These are phyloP conservation scores for Hyaena hyaena DNA, from an alignment of 2,113 vertebrate genomes.

Conservation along the genomic window DNA sequence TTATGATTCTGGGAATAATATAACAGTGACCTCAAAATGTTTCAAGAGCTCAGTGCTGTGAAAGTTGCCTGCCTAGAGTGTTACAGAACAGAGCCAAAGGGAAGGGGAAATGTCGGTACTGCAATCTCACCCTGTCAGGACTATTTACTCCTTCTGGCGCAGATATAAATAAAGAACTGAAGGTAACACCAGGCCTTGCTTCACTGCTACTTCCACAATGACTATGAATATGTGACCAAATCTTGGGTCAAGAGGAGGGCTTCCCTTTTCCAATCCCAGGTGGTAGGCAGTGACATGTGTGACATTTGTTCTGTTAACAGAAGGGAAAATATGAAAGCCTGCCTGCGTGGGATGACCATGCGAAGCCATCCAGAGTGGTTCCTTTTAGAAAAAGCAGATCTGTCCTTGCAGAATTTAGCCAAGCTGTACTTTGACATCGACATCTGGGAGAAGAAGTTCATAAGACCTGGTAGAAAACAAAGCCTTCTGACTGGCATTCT, in stretches of 20 bases:
- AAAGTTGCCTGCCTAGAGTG: background rate
- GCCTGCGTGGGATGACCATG: background rate
- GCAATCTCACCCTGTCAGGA: background rate
- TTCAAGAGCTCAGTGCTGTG: background rate
- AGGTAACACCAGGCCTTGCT: background rate
- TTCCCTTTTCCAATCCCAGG: background rate
- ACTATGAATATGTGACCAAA: background rate
- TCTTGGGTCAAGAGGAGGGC: background rate
- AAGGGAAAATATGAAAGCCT: constrained; percentile 35
- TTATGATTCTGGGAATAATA: background rate
- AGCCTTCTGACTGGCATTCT: background rate
- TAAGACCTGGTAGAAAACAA: constrained; percentile 47
- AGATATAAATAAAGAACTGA: constrained; percentile 20
- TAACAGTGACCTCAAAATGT: background rate
- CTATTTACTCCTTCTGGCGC: background rate
- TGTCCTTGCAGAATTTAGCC: constrained; percentile 12
- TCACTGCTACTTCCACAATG: background rate
- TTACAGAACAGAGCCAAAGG: background rate
- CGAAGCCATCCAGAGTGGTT: background rate
- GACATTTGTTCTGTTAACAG: background rate
- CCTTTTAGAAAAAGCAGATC: constrained; percentile 24
- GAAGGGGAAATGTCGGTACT: background rate
- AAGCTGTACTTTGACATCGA: constrained; percentile 24
- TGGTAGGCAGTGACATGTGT: background rate
- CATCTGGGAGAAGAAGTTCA: constrained; percentile 31